Evolutionary conservation across 2,888 invertebrate species (phyloP), one percentile per base, ranked within the genome.

Genomic region (Eucera pruinosa): DNA sequence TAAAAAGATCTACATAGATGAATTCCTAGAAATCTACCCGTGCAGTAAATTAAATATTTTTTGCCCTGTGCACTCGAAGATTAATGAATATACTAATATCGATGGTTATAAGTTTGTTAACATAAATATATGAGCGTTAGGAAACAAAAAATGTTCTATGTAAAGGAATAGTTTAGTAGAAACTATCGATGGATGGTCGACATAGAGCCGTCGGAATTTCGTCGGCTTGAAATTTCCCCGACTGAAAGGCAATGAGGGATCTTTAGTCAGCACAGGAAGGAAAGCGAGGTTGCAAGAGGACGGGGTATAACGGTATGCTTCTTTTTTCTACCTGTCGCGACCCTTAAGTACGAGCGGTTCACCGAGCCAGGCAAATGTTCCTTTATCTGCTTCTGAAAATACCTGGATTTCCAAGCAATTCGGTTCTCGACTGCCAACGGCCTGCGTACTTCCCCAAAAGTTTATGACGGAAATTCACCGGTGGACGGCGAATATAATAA

Each of bases 291-390:
- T 57, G 47, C 30, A n/a, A 33, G 39, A 25, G 57, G 48, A 73
- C 61, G 13, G 39, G 41, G 36, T 27, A 72, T 83, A 83, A 83
- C 81, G 81, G 81, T 83, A 81, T 47, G 69, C 55, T 54, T n/a
- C 47, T 68, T 73, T 76, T 71, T 50, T 64, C 71, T 83, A 83
- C 83, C 81, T 83, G 83, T 76, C 73, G 27, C 55, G 65, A 60
- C 75, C 77, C 72, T 74, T 68, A 66, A 82, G 65, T 80, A 45
- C 52, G 25, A n/a, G 11, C 43, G 43, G 50, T 4, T 39, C 39
- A 64, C 45, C 43, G 57, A 62, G 65, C 15, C 66, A 64, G 55
- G 77, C 62, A 61, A 70, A 66, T 74, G 45, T 58, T 47, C 57
- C 20, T 80, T 69, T 73, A 75, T 76, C 39, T 67, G 43, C 33